These are phyloP conservation scores for Regulus satrapa DNA, from an alignment of 2,113 vertebrate species.

Conservation along the genomic window DNA sequence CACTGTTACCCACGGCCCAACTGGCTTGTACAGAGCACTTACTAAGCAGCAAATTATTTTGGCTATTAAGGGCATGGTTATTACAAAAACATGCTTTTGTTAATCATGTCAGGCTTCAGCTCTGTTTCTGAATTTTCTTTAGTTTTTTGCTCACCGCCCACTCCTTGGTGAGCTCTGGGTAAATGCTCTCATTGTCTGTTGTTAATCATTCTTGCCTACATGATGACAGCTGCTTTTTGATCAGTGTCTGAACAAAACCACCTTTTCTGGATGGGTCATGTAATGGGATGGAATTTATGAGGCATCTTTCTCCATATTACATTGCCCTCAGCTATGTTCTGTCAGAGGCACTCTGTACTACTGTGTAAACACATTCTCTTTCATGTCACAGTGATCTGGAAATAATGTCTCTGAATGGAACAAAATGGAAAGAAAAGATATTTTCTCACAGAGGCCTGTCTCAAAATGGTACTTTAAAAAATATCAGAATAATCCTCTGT, in stretches of 20 bases:
- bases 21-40: background rate
- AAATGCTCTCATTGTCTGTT: background rate
- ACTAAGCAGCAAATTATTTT: background rate
- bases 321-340: constrained; percentile 25
- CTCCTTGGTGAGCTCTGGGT: background rate
- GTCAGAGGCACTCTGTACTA: constrained; percentile 7
- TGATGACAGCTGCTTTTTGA: background rate
- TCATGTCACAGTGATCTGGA: constrained; percentile 32
- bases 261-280: background rate
- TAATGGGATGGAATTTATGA: constrained; percentile 29
- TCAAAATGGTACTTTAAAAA: background rate
- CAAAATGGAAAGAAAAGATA: background rate
- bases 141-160: background rate
- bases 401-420: background rate
- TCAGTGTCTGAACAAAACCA: background rate
- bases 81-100: background rate
- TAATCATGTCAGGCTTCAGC: background rate
- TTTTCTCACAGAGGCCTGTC: background rate
- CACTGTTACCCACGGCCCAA: background rate
- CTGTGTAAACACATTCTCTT: constrained; percentile 21
- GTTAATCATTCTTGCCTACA: background rate
- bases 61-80: background rate
- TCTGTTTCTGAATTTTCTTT: background rate
- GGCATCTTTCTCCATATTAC: constrained; percentile 24
- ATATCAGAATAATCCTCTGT: background rate